phyloP scores from a whole-genome alignment of 1,140 invertebrate species.

The Nixonia krombeini region DNA sequence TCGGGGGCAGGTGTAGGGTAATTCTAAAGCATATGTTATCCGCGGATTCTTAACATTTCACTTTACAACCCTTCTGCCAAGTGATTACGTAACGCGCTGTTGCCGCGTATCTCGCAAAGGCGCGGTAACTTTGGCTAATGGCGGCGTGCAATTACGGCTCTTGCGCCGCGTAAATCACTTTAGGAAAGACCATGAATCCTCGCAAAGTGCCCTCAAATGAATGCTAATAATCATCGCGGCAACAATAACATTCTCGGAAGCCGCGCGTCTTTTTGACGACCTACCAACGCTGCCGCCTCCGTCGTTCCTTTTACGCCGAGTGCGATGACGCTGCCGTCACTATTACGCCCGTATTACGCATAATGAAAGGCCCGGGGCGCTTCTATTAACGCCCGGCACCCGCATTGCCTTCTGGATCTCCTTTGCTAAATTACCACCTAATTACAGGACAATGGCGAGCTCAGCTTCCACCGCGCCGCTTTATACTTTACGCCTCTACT shows the following conservation, averaged over 20 bases:
- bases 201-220: conserved; percentile 31
- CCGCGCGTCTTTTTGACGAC: conserved; percentile 36
- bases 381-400: conserved; percentile 56
- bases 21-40: conserved; percentile 31
- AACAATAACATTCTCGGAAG: conserved; percentile 50
- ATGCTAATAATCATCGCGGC: conserved; percentile 54
- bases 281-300: conserved; percentile 37
- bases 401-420: conserved; percentile 37
- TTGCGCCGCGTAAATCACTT: conserved; percentile 17
- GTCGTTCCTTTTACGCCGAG: conserved; percentile 29
- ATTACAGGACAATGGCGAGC: conserved; percentile 50
- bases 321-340: conserved; percentile 12
- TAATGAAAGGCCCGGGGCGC: conserved; percentile 53
- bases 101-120: conserved; percentile 3
- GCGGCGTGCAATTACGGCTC: conserved; percentile 38
- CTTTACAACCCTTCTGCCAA: conserved; percentile 31
- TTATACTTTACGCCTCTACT: not conserved
- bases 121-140: conserved; percentile 45
- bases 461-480: not conserved
- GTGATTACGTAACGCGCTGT: conserved; percentile 4
- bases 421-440: conserved; percentile 54
- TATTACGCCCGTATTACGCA: conserved; percentile 58
- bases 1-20: not conserved
- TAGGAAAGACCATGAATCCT: conserved; percentile 21
- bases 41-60: conserved; percentile 26